phyloP scores from a whole-genome alignment of 2,888 invertebrate species.

The Athalia cordata region DNA sequence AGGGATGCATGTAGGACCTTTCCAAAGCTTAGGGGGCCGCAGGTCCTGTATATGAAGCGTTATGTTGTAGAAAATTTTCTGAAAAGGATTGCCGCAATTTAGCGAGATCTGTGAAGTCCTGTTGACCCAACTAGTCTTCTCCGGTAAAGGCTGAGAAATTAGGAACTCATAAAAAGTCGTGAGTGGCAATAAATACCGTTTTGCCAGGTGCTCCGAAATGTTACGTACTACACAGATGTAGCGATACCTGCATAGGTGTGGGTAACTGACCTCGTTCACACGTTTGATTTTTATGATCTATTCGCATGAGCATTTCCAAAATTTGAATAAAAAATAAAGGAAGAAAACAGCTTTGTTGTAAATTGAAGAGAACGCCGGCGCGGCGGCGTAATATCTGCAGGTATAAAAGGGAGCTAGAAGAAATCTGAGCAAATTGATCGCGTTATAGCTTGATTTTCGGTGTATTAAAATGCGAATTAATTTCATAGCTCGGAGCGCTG shows the following conservation, averaged over 20 bases:
- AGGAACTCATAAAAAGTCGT: slow-evolving; percentile 68
- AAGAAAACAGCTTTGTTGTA: too few relatives aligned
- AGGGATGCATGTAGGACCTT: neutral
- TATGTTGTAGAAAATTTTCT: neutral
- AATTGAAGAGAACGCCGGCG: too few relatives aligned
- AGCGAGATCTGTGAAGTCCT: slow-evolving; percentile 22
- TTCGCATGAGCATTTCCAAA: too few relatives aligned
- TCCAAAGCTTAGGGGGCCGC: slow-evolving; percentile 6
- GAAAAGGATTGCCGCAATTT: slow-evolving; percentile 41
- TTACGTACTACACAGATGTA: neutral
- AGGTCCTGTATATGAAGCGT: neutral
- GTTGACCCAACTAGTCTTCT: slow-evolving; percentile 29
- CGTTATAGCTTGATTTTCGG: too few relatives aligned
- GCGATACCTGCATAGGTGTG: neutral
- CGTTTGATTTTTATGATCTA: neutral
- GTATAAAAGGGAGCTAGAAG: too few relatives aligned
- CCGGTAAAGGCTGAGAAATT: slow-evolving; percentile 56
- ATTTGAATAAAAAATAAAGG: too few relatives aligned
- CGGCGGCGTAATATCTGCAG: too few relatives aligned
- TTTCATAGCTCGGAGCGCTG: slow-evolving; percentile 48
- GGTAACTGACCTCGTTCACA: neutral
- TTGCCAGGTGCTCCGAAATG: slow-evolving; percentile 64
- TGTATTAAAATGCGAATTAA: slow-evolving; percentile 53
- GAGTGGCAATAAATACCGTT: slow-evolving; percentile 69
- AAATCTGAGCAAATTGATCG: neutral